Base-by-base conservation (phyloP, 2,113 vertebrate species). In the Scolopax mira region DNA sequence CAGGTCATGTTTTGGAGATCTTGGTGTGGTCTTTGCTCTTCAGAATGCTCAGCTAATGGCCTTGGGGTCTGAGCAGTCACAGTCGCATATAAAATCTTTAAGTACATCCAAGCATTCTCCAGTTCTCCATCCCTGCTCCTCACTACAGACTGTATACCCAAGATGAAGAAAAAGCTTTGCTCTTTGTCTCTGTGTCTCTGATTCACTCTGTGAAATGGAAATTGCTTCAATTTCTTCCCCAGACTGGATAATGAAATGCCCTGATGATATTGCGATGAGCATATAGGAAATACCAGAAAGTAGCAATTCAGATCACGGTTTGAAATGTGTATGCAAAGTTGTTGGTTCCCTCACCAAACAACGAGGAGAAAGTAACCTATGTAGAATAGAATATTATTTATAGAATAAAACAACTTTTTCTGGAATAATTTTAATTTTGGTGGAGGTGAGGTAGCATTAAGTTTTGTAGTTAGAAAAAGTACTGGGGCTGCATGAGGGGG, bases 251-350 rank as follows among this genome's bases (percentile, higher is more conserved):
- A 41, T 21, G 9, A 61, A 67, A 27, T 24, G 18, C 28, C 37
- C 49, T 22, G 22, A 11, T 86, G 75, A 19, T 49, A 39, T 10
- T 23, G 39, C 2, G 5, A 62, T 46, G 55, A 79, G 16, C 42
- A 15, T 4, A 11, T 27, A 41, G 23, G 54, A 79, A 18, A 79
- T 37, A 62, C 3, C 21, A 64, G 42, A 46, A 57, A 88, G 11
- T 6, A 51, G 13, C 1, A 3, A 31, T 41, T 37, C 21, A 39
- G 60, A 12, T 30, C 1, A 0, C 21, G 14, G 13, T 39, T 69
- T 73, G 46, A 67, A 41, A 58, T 18, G 21, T 52, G 11, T 6
- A 13, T 30, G 23, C 39, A 65, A 22, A 65, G 57, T 12, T 28
- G 30, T 25, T 58, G 37, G 15, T 58, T 80, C 25, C 30, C 22